These are phyloP conservation scores for Ophthalmolycus amberensis DNA, from an alignment of 2,113 vertebrate genomes.

Conservation along the genomic window DNA sequence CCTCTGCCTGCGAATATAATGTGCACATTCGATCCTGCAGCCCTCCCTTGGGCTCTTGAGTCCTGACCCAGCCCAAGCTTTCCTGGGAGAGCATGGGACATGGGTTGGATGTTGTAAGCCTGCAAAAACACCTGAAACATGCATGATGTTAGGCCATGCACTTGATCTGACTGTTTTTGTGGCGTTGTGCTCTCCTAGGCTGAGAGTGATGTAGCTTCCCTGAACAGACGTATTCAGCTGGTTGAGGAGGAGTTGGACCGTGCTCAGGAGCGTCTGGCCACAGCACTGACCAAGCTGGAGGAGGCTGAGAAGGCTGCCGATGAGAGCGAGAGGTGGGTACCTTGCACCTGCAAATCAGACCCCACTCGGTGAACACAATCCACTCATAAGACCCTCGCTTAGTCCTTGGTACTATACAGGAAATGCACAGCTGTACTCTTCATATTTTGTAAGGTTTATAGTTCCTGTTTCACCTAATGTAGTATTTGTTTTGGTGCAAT, in stretches of 20 bases:
- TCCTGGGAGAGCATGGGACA: background rate
- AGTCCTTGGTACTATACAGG: background rate
- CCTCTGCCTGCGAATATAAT: background rate
- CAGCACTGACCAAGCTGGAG: conserved; percentile 97
- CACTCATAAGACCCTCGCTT: too few relatives aligned
- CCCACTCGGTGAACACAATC: background rate
- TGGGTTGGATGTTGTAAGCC: background rate
- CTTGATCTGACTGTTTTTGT: conserved; percentile 13
- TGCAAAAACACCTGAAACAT: background rate
- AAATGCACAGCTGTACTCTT: background rate
- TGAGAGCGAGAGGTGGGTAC: conserved; percentile 95
- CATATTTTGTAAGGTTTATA: background rate
- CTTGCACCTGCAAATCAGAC: background rate
- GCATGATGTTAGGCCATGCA: too few relatives aligned
- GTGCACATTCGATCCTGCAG: background rate
- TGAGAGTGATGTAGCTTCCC: conserved; percentile 95
- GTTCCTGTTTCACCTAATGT: background rate
- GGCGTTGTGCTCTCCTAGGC: conserved; percentile 81
- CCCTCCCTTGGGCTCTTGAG: background rate
- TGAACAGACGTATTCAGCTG: conserved; percentile 99
- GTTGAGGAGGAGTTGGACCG: conserved; percentile 99
- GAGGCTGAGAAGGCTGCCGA: conserved; percentile 98
- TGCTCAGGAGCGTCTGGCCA: conserved; percentile 97
- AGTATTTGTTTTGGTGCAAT: background rate
- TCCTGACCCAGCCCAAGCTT: conserved; percentile 27